These are phyloP conservation scores for Eulemur albifrons DNA, from an alignment of 2,797 vertebrate species.

Conservation along the genomic window DNA sequence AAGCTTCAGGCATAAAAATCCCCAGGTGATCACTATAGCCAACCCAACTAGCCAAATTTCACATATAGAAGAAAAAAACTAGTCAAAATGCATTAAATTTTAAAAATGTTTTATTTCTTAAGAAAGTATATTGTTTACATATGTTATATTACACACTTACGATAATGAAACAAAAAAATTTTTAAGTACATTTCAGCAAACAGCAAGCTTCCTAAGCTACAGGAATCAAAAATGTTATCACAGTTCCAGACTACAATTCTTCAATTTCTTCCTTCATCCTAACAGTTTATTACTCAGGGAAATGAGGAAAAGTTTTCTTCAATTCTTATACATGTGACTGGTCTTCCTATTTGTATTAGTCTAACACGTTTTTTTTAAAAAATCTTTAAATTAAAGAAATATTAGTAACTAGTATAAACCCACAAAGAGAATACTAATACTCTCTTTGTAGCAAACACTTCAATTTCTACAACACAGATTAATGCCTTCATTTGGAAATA, in stretches of 20 bases:
- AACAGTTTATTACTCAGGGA: neutral
- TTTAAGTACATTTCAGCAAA: constrained; percentile 33
- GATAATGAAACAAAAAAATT: neutral
- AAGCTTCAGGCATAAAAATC: constrained; percentile 45
- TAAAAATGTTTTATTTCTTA: constrained; percentile 7
- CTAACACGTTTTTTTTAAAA: neutral
- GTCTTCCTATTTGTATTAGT: neutral
- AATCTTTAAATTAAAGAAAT: constrained; percentile 43
- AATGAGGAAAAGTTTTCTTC: neutral
- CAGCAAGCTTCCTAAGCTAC: neutral
- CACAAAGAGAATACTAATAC: neutral
- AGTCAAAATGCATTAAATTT: neutral
- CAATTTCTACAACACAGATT: constrained; percentile 23
- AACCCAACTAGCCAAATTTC: constrained; percentile 42
- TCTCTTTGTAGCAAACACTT: neutral
- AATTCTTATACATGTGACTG: neutral
- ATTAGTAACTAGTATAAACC: neutral
- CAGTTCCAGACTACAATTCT: neutral
- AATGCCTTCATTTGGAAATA: neutral
- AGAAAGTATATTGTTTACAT: neutral
- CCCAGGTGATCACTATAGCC: neutral
- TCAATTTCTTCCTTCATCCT: constrained; percentile 16
- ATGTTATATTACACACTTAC: neutral
- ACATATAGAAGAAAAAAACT: constrained; percentile 15
- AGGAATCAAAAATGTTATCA: neutral